These are phyloP conservation scores for Zaprionus tsacasi DNA, from an alignment of 1,140 invertebrate genomes.

Conservation along the genomic window DNA sequence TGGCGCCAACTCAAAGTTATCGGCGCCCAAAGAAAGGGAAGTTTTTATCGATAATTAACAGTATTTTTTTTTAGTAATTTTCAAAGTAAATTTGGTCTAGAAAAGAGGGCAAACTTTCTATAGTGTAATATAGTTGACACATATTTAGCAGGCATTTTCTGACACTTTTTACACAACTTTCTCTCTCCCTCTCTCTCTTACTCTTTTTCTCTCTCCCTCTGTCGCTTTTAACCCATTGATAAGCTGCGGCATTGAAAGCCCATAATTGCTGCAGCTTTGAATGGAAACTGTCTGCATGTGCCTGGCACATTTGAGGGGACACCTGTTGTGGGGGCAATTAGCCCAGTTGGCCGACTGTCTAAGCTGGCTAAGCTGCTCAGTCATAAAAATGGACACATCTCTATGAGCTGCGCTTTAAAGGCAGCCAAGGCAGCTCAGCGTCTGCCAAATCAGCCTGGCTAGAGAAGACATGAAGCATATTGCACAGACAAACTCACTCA, in stretches of 20 bases:
- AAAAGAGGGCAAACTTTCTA: no score
- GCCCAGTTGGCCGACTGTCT: not conserved
- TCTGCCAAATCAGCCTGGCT: no score
- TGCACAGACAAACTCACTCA: conserved; percentile 15
- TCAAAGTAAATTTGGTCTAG: no score
- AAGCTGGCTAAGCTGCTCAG: not conserved
- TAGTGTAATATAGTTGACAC: not conserved
- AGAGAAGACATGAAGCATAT: conserved; percentile 5
- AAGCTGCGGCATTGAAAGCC: conserved; percentile 20
- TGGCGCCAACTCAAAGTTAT: no score
- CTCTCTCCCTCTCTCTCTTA: not conserved
- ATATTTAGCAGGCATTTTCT: not conserved
- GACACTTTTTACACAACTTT: not conserved
- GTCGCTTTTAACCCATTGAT: conserved; percentile 17
- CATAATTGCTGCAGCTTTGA: conserved; percentile 34
- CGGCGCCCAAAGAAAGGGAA: no score
- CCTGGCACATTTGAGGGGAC: conserved; percentile 18
- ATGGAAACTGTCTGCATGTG: conserved; percentile 14
- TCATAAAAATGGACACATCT: conserved; percentile 16
- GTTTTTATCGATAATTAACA: no score
- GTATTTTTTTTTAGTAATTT: no score
- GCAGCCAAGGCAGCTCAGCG: conserved; percentile 6
- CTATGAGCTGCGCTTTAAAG: conserved; percentile 14
- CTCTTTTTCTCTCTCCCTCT: not conserved
- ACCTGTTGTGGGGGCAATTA: conserved; percentile 48